Evolutionary conservation across 2,888 invertebrate species (phyloP), one percentile per base, ranked within the genome.

Genomic region (Melipona beecheii): DNA sequence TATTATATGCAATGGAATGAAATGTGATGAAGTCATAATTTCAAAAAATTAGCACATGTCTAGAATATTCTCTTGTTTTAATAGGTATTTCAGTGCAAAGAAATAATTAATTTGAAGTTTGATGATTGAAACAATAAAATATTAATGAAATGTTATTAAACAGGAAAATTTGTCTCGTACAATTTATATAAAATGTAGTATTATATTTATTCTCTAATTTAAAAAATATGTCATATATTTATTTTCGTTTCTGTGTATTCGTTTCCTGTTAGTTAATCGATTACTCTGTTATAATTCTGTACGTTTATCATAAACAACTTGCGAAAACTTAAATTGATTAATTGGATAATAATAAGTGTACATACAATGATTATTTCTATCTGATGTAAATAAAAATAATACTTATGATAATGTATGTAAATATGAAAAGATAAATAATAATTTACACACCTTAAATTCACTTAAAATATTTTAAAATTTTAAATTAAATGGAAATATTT

Each of bases 1-100:
- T 91, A 27, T 73, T 91, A 17, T 78, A 84, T 17, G 88, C 91
- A 4, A 70, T 87, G 75, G 87, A 84, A 56, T 87, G 60, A 87
- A 24, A n/a, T 4, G n/a, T 11, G 31, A n/a, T 19, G 21, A 52
- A 17, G 6, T 52, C 19, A 19, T 15, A 31, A 31, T 62, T 4
- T 2, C 4, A 62, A 62, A 21, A 62, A 21, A 9, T 36, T 65
- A n/a, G 5, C 43, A 13, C 11, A 43, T 15, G 36, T 3, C 17
- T 6, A 4, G 17, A 43, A 65, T 65, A 65, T 65, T 43, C 17
- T 43, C 15, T 15, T 6, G n/a, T 65, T 24, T 17, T 13, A 43
- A 43, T 64, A n/a, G 6, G n/a, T 64, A 19, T 36, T 64, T 27
- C 15, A 36, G 3, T n/a, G n/a, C 13, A 24, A 36, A 13, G 19